Evolutionary conservation across 2,888 invertebrate species (phyloP).

Genomic region (Dimorphilus gyrociliatus): DNA sequence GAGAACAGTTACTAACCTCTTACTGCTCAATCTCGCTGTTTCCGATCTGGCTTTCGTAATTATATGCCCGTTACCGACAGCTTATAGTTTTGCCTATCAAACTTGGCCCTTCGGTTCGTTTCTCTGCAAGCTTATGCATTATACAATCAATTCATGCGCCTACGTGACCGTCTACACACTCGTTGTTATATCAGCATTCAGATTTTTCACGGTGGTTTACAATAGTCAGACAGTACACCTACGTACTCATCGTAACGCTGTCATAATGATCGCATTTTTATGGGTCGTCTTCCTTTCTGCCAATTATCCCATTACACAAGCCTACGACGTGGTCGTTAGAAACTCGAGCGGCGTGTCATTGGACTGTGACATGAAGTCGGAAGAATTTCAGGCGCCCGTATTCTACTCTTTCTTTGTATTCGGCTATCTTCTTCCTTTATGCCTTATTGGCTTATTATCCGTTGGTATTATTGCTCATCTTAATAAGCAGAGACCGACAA

Average conservation of each 20-base stretch:
- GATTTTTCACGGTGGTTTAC: constrained; percentile 70
- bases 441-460: constrained; percentile 10
- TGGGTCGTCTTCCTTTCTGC: constrained; percentile 52
- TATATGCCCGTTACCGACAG: constrained; percentile 77
- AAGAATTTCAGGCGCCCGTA: constrained; percentile 5
- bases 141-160: constrained; percentile 71
- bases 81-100: constrained; percentile 40
- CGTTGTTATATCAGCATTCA: constrained; percentile 69
- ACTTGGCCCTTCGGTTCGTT: constrained; percentile 72
- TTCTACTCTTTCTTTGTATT: constrained; percentile 12
- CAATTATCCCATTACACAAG: constrained; percentile 15
- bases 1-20: constrained; percentile 66
- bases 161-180: constrained; percentile 77
- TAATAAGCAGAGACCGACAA: constrained; percentile 4
- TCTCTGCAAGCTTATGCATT: constrained; percentile 75
- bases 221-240: constrained; percentile 66
- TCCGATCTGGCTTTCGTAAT: constrained; percentile 73
- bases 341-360: not conserved
- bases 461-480: constrained; percentile 11
- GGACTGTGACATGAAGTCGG: constrained; percentile 9
- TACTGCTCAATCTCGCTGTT: constrained; percentile 69
- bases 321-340: constrained; percentile 6
- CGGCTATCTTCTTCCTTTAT: constrained; percentile 12
- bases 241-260: constrained; percentile 60
- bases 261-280: constrained; percentile 54